Evolutionary conservation across 1,140 invertebrate species (phyloP), one percentile per base, ranked within the genome.

Genomic region (Caenorhabditis briggsae): DNA sequence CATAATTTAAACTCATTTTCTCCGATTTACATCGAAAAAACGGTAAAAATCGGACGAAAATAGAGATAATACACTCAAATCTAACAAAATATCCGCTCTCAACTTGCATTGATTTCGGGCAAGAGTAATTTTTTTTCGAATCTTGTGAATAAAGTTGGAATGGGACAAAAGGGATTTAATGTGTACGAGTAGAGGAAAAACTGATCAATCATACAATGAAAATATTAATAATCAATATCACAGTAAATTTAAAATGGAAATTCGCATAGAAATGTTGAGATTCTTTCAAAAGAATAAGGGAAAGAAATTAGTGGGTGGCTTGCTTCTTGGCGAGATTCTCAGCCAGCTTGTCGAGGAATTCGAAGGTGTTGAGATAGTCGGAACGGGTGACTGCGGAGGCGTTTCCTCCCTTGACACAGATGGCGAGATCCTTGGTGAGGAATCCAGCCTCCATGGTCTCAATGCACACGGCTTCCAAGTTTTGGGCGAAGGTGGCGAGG

Each of bases 351-450:
- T 98, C 95, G 93, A 99, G 95, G 92, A 99, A 99, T 91, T 97
- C 97, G 93, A 99, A 98, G 0, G 97, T 99, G 93, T 98, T 97
- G 90, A 97, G 94, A 92, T 99, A 99, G 93, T 99, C 97, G 46
- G 94, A 93, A 87, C 96, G 94, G 86, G 95, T 94, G 0, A 99
- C 96, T 90, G 93, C 93, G 89, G 70, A 92, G 18, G 48, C 64
- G 64, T 87, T 87, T 50, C 82, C 90, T 87, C 97, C 96, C 93
- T 98, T 98, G 88, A 98, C 96, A 92, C 97, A 98, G 93, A 98
- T 97, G 55, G 97, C 97, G 90, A 99, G 94, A 95, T 99, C 97
- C 93, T 99, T 99, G 25, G 97, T 99, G 96, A 99, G 97, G 74
- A 94, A 93, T 25, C 97, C 97, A 84, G 95, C 93, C 93, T 99